A percentile compares a stretch with the other conserved stretches of the same genome.
Conservation (phyloP, 1,140 invertebrate genomes). For the Cecropterus lyciades region DNA sequence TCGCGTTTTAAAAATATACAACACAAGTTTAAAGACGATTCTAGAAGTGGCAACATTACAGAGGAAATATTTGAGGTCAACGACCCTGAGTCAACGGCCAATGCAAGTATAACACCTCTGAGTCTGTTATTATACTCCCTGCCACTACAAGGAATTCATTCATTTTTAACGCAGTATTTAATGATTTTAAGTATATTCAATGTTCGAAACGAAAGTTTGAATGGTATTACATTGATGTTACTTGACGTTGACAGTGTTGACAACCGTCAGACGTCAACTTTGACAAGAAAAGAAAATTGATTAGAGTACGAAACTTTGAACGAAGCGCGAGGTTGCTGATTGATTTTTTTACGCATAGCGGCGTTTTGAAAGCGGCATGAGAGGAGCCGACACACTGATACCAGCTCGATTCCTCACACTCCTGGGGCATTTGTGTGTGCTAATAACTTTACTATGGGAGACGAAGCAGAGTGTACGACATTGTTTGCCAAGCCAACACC, state of each 20-base stretch:
- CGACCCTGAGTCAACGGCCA: no score
- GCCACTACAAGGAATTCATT: no score
- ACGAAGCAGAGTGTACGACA: constrained; percentile 77
- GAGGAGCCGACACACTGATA: constrained; percentile 77
- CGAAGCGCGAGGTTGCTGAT: neutral
- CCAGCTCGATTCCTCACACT: constrained; percentile 85
- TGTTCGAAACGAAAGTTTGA: no score
- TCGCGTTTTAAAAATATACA: no score
- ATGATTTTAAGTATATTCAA: no score
- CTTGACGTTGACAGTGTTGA: constrained; percentile 20
- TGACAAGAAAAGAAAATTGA: neutral
- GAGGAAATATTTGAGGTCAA: no score
- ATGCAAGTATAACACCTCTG: no score
- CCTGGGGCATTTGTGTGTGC: constrained; percentile 83
- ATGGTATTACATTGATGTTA: constrained; percentile 34
- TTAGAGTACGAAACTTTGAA: neutral
- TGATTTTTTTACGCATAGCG: constrained; percentile 17
- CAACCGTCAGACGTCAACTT: no score
- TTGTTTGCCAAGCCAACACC: constrained; percentile 79
- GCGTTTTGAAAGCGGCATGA: constrained; percentile 59
- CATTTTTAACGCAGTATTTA: no score
- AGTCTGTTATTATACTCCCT: no score
- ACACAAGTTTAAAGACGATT: no score
- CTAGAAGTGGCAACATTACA: no score
- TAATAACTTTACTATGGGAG: constrained; percentile 85